These are phyloP conservation scores for Silurus aristotelis DNA, from an alignment of 2,797 vertebrate genomes.

Conservation along the genomic window DNA sequence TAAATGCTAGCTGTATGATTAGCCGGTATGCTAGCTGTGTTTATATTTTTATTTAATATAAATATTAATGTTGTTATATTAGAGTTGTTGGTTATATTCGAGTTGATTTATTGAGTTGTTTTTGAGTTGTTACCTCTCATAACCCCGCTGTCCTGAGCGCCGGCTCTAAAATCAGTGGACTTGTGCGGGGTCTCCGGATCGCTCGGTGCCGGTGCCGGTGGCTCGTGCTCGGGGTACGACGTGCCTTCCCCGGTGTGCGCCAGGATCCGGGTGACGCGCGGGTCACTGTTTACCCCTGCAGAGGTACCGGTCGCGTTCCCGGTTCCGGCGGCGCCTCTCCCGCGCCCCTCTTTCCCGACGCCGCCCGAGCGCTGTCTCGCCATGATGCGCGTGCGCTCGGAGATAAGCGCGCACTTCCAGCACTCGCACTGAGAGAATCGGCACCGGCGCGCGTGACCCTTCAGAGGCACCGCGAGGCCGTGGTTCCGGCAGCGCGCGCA, in stretches of 20 bases:
- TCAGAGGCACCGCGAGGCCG: conserved; percentile 61
- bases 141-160: too few relatives aligned
- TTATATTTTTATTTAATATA: too few relatives aligned
- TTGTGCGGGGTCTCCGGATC: background rate
- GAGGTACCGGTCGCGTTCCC: background rate
- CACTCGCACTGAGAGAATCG: conserved; percentile 56
- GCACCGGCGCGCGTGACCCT: conserved; percentile 66
- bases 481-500: conserved; percentile 72
- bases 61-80: too few relatives aligned
- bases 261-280: background rate
- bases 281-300: background rate
- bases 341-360: conserved; percentile 7
- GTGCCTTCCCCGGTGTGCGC: conserved; percentile 1
- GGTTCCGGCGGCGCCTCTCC: background rate
- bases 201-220: background rate
- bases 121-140: background rate
- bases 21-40: background rate
- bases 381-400: conserved; percentile 57
- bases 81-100: too few relatives aligned
- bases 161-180: background rate
- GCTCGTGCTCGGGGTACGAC: conserved; percentile 40
- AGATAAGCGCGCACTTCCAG: conserved; percentile 63
- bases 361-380: conserved; percentile 47
- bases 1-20: background rate
- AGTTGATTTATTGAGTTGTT: too few relatives aligned